Base-by-base conservation (phyloP, 2,797 vertebrate species). In the Rhabdomys pumilio region DNA sequence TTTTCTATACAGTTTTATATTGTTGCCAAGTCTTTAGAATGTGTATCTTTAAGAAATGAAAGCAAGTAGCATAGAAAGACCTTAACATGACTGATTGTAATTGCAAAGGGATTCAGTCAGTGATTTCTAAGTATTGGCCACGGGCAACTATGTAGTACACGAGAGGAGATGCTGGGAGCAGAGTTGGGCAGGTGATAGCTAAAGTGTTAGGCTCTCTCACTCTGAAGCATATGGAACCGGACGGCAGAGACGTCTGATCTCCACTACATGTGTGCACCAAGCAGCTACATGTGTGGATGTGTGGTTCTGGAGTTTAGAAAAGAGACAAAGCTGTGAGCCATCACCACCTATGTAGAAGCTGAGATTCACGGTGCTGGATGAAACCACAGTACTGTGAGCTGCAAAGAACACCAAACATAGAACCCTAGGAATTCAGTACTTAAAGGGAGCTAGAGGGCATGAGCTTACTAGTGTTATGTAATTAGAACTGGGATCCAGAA, bases 241-340 rank as follows among this genome's bases (percentile, higher is more conserved):
- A 29, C 89, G 91, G 20, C 59, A 88, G 92, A 91, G 93, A 79
- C 63, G 29, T 83, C 24, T 73, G 77, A 19, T 88, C 76, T 81
- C 67, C n/a, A 34, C 67, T 69, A n/a, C 67, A 69, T 1, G 67
- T n/a, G 67, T 69, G 34, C 67, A n/a, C n/a, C 67, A 72, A 38
- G 44, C 24, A 82, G 63, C 72, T 84, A 38, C 47, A 57, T 50
- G 65, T 81, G 3, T 87, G 31, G 69, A 57, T 50, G 65, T 81
- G 3, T 87, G 31, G 69, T 59, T 92, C 85, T 96, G 65, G 57
- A 44, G 75, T 83, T 97, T 65, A 89, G 95, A 75, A 92, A 96
- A 96, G 82, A 94, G 79, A 91, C n/a, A 83, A 6, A 57, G 53
- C 29, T 34, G 38, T 89, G 89, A 96, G 57, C 96, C 94, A 95